Evolutionary conservation across 2,888 invertebrate genomes (phyloP), one percentile per base, ranked within the genome.

Genomic region (Sialis lutaria): DNA sequence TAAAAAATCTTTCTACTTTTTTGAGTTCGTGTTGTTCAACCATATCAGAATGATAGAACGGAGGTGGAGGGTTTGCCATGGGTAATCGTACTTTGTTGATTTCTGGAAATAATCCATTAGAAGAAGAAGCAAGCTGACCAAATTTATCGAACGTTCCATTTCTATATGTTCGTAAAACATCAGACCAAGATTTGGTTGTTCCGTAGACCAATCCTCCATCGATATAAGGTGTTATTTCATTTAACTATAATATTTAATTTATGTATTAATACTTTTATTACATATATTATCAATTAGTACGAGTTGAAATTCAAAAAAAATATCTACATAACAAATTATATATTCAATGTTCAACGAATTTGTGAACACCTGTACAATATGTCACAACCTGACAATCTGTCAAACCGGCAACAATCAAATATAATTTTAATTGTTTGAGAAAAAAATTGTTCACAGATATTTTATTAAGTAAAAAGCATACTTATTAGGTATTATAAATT

Each of bases 141-240:
- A 64, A 50, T 13, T 59, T 57, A 52, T 65, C 68, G 8, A 73
- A 51, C 1, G 60, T 61, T n/a, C 73, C 73, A 52, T 69, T 64
- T 13, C 58, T 53, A 50, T 67, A 65, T 3, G 65, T 65, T 45
- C 75, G 56, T 35, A 75, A 60, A 32, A 67, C 64, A 57, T 75
- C 73, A 2, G 73, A 64, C 74, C 75, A 75, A 39, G 70, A 69
- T 55, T 73, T 73, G 6, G 70, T 66, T 1, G 68, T 69, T 1
- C 75, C 76, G 57, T 77, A 77, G 49, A 74, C 65, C n/a, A 74
- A 61, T 8, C 73, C 73, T 2, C 75, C 76, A 56, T 77, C 76
- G 41, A 76, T 59, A 58, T 66, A 77, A 1, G 76, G 72, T 6
- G 75, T 75, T 47, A 75, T 73, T 59, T 73, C 73, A 56, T 76